Evolutionary conservation across 2,888 invertebrate species (phyloP).

Genomic region (Lymantria dispar): DNA sequence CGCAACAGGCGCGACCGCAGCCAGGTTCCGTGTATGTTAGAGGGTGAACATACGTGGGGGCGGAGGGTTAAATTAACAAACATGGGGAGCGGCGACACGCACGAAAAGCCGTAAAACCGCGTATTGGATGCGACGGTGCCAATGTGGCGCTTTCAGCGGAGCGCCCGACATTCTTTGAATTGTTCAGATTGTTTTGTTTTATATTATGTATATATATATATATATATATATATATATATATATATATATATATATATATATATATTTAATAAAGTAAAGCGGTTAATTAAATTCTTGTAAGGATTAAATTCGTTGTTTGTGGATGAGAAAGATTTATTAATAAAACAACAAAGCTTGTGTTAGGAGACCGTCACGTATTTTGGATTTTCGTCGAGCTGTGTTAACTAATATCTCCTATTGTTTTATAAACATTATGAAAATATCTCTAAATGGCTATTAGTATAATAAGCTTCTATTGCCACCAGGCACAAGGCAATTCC

Average conservation of each 20-base stretch:
- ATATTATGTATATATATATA: background rate
- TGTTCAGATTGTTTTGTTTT: background rate
- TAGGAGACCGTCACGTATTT: too few species aligned
- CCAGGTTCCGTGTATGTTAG: constrained; percentile 16
- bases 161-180: constrained; percentile 1
- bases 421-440: too few species aligned
- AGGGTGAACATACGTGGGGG: constrained; percentile 9
- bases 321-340: background rate
- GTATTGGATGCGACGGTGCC: constrained; percentile 30
- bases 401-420: too few species aligned
- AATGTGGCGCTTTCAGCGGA: constrained; percentile 26
- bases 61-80: constrained; percentile 51
- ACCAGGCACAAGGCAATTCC: too few species aligned
- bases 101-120: constrained; percentile 50
- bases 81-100: constrained; percentile 43
- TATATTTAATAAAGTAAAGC: background rate
- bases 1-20: constrained; percentile 46
- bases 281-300: background rate
- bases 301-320: background rate
- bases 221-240: background rate
- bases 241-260: background rate
- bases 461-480: too few species aligned
- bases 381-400: too few species aligned
- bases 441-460: too few species aligned
- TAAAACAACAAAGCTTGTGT: too few species aligned